Conservation (phyloP, 2,113 vertebrate genomes). For the Donacobius atricapilla region DNA sequence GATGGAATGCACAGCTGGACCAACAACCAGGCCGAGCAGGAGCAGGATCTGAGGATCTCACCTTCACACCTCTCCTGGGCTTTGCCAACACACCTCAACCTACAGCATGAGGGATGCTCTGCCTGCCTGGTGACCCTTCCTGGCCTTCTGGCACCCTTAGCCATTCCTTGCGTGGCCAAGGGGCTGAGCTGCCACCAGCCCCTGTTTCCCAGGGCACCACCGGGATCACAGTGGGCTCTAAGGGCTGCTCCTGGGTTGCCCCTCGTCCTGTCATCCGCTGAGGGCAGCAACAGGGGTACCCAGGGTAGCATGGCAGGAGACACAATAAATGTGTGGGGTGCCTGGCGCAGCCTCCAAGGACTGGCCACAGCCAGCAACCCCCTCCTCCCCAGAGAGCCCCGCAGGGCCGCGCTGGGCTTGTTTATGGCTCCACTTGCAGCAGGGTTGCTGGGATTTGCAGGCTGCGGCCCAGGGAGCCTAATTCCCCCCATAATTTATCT, state of each 20-base stretch:
- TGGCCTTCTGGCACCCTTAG: background rate
- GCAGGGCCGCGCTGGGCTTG: background rate
- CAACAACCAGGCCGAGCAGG: background rate
- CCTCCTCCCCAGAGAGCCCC: background rate
- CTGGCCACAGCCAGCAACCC: accelerated
- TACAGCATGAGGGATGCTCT: background rate
- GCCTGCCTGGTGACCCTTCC: background rate
- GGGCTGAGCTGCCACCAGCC: background rate
- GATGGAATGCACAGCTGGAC: background rate
- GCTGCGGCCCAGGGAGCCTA: conserved; percentile 34
- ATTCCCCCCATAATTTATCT: conserved; percentile 56
- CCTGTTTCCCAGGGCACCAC: accelerated
- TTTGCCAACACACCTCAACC: background rate
- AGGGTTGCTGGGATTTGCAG: conserved; percentile 46
- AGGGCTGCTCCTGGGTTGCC: accelerated
- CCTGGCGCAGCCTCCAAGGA: background rate
- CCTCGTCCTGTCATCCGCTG: accelerated
- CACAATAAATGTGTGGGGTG: background rate
- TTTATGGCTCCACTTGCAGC: conserved; percentile 13
- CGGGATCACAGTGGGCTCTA: accelerated
- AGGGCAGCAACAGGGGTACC: background rate
- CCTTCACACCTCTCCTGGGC: background rate
- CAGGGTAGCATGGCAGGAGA: accelerated
- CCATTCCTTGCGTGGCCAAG: accelerated
- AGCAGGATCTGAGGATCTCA: background rate